phyloP scores from a whole-genome alignment of 2,113 vertebrate species.

The Calyptomena viridis region DNA sequence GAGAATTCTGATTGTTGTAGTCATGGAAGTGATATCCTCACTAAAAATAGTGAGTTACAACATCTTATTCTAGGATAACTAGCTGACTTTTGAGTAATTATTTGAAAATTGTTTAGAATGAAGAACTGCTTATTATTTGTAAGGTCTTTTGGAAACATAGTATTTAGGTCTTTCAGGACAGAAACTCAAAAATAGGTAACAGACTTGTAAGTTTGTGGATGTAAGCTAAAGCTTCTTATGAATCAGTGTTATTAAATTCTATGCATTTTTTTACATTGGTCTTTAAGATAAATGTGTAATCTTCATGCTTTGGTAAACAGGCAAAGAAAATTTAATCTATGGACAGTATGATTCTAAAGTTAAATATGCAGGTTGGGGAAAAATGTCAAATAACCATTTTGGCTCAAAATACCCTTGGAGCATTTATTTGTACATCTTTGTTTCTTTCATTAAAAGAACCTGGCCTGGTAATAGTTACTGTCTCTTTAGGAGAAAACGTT shows the following conservation, averaged over 20 bases:
- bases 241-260: constrained; percentile 17
- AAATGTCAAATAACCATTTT: neutral
- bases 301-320: constrained; percentile 47
- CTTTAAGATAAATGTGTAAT: constrained; percentile 24
- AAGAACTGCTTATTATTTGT: neutral
- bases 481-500: neutral
- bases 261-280: constrained; percentile 40
- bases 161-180: neutral
- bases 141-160: constrained; percentile 8
- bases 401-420: neutral
- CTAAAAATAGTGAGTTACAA: neutral
- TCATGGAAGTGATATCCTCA: neutral
- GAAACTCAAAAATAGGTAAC: neutral
- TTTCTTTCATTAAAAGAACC: neutral
- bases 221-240: neutral
- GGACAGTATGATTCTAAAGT: constrained; percentile 43
- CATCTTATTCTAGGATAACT: neutral
- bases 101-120: neutral
- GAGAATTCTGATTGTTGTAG: neutral
- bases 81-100: neutral
- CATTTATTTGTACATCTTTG: constrained; percentile 28
- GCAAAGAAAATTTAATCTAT: neutral
- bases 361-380: constrained; percentile 35
- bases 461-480: neutral
- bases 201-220: neutral